Conservation (phyloP, 1,140 invertebrate species). For the Drosophila burlai region DNA sequence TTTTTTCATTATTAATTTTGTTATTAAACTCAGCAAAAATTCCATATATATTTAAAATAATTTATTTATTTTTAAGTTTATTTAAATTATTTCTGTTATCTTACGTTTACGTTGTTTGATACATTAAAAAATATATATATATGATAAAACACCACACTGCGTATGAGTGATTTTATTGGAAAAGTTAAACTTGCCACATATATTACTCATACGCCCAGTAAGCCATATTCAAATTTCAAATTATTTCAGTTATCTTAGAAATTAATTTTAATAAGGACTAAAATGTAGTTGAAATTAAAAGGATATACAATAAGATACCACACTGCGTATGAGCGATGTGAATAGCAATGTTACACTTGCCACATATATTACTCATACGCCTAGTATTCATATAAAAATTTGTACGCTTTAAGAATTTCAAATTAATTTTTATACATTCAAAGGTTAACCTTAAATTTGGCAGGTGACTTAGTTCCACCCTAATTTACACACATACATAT, state of each 20-base stretch:
- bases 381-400: background rate
- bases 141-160: background rate
- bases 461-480: conserved; percentile 3
- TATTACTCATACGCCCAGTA: conserved; percentile 10
- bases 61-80: too few species aligned
- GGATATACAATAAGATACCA: background rate
- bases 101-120: background rate
- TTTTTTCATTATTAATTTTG: too few species aligned
- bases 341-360: background rate
- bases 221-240: background rate
- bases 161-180: background rate
- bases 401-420: background rate
- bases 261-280: too few species aligned
- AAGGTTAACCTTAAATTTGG: conserved; percentile 9
- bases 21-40: too few species aligned
- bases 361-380: conserved; percentile 6
- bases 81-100: too few species aligned
- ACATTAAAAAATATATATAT: background rate
- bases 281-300: background rate
- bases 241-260: too few species aligned
- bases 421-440: too few species aligned
- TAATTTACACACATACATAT: conserved; percentile 6
- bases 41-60: too few species aligned
- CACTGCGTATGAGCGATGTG: conserved; percentile 3
- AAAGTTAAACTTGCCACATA: background rate